Evolutionary conservation across 2,888 invertebrate genomes (phyloP).

Genomic region (Lissocephala sabroskyi): DNA sequence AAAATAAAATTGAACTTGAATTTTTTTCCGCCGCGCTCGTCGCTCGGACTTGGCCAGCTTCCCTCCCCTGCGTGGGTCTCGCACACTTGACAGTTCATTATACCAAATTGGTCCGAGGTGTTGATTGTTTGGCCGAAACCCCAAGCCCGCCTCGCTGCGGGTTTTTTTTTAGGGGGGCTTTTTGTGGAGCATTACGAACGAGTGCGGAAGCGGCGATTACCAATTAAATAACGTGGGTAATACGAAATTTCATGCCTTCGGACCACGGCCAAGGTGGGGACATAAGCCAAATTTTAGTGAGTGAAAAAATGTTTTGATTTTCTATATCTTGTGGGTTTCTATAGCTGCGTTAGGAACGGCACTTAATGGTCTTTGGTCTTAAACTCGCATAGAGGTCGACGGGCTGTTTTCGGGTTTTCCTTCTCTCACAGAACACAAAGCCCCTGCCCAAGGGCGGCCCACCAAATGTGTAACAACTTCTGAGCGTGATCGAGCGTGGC

Average conservation of each 20-base stretch:
- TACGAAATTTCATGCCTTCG: constrained; percentile 40
- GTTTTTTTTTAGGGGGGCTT: constrained; percentile 23
- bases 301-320: constrained; percentile 38
- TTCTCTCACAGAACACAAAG: too few relatives aligned
- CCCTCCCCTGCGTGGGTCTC: too few relatives aligned
- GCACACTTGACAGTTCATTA: constrained; percentile 40
- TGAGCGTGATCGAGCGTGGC: constrained; percentile 24
- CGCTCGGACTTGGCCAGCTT: too few relatives aligned
- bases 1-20: too few relatives aligned
- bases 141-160: too few relatives aligned
- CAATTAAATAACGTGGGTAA: constrained; percentile 33
- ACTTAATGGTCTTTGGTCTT: too few relatives aligned
- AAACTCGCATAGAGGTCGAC: too few relatives aligned
- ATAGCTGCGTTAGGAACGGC: too few relatives aligned
- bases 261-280: constrained; percentile 35
- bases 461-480: constrained; percentile 34
- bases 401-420: too few relatives aligned
- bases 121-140: constrained; percentile 28
- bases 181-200: constrained; percentile 4
- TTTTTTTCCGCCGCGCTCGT: too few relatives aligned
- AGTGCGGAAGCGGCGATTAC: constrained; percentile 39
- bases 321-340: constrained; percentile 23
- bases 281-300: constrained; percentile 40
- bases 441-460: constrained; percentile 7
- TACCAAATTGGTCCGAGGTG: constrained; percentile 38